These are phyloP conservation scores for Phragmatobia fuliginosa DNA, from an alignment of 2,888 invertebrate species.

Conservation along the genomic window DNA sequence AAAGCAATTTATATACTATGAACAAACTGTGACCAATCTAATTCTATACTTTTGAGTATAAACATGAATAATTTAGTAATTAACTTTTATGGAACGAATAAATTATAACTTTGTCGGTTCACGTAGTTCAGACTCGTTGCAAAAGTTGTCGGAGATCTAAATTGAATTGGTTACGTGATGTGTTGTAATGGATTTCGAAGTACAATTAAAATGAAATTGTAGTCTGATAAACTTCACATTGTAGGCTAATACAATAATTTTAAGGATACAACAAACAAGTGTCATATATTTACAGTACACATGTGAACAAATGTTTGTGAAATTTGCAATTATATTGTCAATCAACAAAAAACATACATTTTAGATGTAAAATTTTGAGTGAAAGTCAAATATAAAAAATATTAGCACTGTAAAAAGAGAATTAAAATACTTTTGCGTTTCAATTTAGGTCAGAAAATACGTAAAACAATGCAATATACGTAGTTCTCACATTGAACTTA, in stretches of 20 bases:
- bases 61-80: constrained; percentile 34
- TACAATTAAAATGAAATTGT: not conserved
- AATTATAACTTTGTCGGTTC: constrained; percentile 33
- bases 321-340: no score
- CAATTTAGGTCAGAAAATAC: no score
- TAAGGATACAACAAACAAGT: no score
- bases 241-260: not conserved
- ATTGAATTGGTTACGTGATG: constrained; percentile 9
- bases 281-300: not conserved
- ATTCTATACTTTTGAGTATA: constrained; percentile 27
- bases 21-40: constrained; percentile 22
- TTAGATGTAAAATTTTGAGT: no score
- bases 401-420: no score
- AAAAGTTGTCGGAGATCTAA: constrained; percentile 3
- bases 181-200: constrained; percentile 7
- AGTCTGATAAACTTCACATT: not conserved
- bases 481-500: no score
- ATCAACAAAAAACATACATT: no score
- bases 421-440: no score
- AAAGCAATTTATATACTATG: constrained; percentile 1
- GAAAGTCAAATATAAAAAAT: no score
- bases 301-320: not conserved
- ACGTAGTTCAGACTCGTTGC: constrained; percentile 24
- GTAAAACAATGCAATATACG: no score
- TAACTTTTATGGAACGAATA: constrained; percentile 28